A percentile compares a stretch with the other conserved stretches of the same genome.
phyloP scores from a whole-genome alignment of 2,888 invertebrate species.

The Thecocarcelia acutangulata region DNA sequence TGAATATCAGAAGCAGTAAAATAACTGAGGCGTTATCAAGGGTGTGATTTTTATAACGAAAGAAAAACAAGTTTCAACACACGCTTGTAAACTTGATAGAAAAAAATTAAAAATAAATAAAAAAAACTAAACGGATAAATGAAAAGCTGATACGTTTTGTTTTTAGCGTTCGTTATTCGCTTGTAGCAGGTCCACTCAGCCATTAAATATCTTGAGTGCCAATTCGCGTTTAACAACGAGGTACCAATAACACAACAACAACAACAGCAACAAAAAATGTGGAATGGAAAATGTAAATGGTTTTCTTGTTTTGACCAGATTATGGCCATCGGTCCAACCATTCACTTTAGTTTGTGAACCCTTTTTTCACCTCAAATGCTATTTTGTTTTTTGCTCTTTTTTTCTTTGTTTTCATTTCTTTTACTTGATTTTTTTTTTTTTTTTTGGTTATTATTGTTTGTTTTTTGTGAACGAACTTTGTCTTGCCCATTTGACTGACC shows the following conservation, averaged over 20 bases:
- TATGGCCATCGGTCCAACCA: constrained; percentile 32
- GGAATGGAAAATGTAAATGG: constrained; percentile 39
- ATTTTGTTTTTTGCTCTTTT: constrained; percentile 51
- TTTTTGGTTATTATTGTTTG: background rate
- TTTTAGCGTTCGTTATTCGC: background rate
- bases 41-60: constrained; percentile 56
- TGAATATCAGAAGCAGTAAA: constrained; percentile 39
- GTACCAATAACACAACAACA: background rate
- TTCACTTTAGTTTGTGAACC: constrained; percentile 32
- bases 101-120: background rate
- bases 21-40: constrained; percentile 58
- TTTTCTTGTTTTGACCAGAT: constrained; percentile 63
- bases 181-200: constrained; percentile 67
- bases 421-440: background rate
- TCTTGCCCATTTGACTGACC: constrained; percentile 64
- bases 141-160: constrained; percentile 32
- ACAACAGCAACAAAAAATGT: background rate
- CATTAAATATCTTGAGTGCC: constrained; percentile 80
- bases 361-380: constrained; percentile 48
- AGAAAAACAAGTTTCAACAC: constrained; percentile 41
- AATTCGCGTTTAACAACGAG: constrained; percentile 73
- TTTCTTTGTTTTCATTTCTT: constrained; percentile 14
- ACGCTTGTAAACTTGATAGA: background rate
- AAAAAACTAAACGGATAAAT: constrained; percentile 14
- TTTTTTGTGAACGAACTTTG: constrained; percentile 47